Evolutionary conservation across 2,113 vertebrate species (phyloP), one percentile per base, ranked within the genome.

Genomic region (Dissostichus mawsoni): DNA sequence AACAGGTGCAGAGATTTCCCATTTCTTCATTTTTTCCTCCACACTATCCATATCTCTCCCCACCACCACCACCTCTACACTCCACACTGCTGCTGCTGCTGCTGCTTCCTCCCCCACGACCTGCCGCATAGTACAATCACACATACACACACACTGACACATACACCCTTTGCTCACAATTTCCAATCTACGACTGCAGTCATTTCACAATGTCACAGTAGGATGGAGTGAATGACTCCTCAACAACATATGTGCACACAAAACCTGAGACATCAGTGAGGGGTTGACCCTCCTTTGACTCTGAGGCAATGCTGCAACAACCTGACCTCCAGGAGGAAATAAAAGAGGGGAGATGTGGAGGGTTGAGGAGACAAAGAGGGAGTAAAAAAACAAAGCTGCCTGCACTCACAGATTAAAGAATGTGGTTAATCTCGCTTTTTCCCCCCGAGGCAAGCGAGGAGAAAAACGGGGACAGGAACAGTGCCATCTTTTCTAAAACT

Each of bases 1-100:
- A 95, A 95, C 94, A 95, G 94, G 92, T 95, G 91, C 93, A 75
- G 91, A 94, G 92, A 95, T 92, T 95, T 93, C 92, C 89, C 86
- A 87, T 94, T 90, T 93, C 90, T 91, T 92, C 91, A 90, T 91
- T 84, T 94, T 88, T 63, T 41, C n/a, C 86, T 90, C 89, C 83
- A 87, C 84, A 81, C 93, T 94, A 92, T 92, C 90, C 92, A 91
- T 93, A 89, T 92, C 92, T 87, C 70, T 70, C 78, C 84, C 57
- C 70, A 13, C 64, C 69, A 13, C 11, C 64, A 16, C 71, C 81
- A 74, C 84, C 72, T 75, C 75, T 75, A 80, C 82, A 56, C 84
- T 80, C 78, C 69, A 69, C 55, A 10, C 85, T 58, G 81, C 82
- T 80, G 81, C 83, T 79, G 81, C 83, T 79, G 69, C 73, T 62